phyloP scores from a whole-genome alignment of 2,113 vertebrate genomes.

The Mugil cephalus region DNA sequence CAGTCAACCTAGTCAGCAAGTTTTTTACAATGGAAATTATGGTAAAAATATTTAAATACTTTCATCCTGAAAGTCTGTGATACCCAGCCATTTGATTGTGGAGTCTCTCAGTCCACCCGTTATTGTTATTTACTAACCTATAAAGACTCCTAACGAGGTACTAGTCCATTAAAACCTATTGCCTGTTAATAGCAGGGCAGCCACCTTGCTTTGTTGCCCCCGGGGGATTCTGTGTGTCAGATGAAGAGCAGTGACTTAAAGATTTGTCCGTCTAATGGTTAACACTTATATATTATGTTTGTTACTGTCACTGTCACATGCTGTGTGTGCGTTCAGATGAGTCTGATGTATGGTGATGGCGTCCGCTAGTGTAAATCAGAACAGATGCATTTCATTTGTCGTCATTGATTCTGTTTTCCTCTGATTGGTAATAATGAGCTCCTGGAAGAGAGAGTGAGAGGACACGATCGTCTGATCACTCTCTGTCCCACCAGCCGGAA shows the following conservation, averaged over 20 bases:
- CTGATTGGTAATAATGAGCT: neutral
- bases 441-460: neutral
- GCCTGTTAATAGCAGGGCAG: conserved; percentile 40
- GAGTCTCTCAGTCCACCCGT: conserved; percentile 1
- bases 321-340: conserved; percentile 14
- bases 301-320: neutral
- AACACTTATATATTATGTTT: neutral
- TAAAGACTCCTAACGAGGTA: conserved; percentile 59
- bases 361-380: conserved; percentile 11
- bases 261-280: neutral
- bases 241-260: neutral
- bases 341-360: conserved; percentile 22
- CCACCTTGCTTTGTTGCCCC: neutral
- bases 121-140: conserved; percentile 31
- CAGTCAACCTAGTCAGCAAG: no score
- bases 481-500: neutral
- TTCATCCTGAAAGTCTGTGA: no score
- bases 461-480: conserved; percentile 7
- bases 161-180: conserved; percentile 46
- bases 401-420: conserved; percentile 24
- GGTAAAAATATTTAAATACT: no score
- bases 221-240: neutral
- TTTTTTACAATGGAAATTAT: no score
- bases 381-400: conserved; percentile 23
- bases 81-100: no score